Evolutionary conservation across 2,797 vertebrate genomes (phyloP).

Genomic region (Carapus acus): DNA sequence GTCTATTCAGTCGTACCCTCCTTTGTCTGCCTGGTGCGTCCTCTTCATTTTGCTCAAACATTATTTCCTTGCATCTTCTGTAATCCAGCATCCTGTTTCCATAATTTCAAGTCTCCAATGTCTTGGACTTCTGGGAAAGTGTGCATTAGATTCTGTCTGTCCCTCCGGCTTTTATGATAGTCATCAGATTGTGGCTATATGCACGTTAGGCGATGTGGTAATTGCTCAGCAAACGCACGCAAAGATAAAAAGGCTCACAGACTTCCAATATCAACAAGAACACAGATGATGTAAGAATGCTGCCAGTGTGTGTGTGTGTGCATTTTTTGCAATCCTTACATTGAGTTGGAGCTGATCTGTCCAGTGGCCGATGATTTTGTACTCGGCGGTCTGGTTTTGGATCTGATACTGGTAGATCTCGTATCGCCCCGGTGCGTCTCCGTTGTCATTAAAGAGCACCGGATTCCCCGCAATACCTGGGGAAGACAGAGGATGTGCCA

Average conservation of each 20-base stretch:
- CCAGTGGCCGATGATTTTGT: constrained; percentile 95
- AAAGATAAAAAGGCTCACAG: constrained; percentile 33
- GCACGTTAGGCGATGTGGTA: too few species aligned
- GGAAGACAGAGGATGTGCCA: constrained; percentile 34
- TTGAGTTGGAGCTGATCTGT: constrained; percentile 87
- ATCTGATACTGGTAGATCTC: constrained; percentile 99
- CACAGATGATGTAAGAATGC: too few species aligned
- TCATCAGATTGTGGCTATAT: too few species aligned
- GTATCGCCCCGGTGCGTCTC: constrained; percentile 91
- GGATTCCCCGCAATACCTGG: constrained; percentile 93
- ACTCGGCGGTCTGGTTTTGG: constrained; percentile 83
- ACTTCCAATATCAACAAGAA: too few species aligned
- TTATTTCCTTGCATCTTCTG: constrained; percentile 49
- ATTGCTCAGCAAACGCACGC: constrained; percentile 22
- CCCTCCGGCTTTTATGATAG: too few species aligned
- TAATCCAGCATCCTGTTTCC: too few species aligned
- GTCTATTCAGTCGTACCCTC: constrained; percentile 35
- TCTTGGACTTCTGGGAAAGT: too few species aligned
- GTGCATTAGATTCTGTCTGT: too few species aligned
- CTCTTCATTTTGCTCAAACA: constrained; percentile 48
- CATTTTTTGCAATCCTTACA: constrained; percentile 64
- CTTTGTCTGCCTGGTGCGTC: constrained; percentile 32
- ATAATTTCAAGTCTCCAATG: too few species aligned
- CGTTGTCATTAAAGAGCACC: constrained; percentile 95
- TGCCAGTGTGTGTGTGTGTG: neutral